Evolutionary conservation across 2,888 invertebrate species (phyloP), one percentile per base, ranked within the genome.

Genomic region (Galeruca laticollis): DNA sequence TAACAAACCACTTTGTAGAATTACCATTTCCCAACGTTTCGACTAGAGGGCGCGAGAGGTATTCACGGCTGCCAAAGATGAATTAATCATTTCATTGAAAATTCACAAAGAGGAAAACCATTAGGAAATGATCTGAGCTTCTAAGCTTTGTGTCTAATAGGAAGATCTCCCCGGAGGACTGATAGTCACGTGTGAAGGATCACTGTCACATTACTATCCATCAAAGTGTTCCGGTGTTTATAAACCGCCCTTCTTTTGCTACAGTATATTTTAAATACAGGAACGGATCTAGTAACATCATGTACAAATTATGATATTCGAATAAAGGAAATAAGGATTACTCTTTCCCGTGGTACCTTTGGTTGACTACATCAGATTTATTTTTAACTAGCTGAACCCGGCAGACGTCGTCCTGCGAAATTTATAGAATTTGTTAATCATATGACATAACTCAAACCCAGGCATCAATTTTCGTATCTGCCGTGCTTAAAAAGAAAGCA

Each of bases 131-230:
- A 81, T 81, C 79, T 82, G 79, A 79, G 80, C 80, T 80, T 81
- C 80, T 82, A 78, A 79, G 80, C 80, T 80, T 80, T 80, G 78
- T 79, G 75, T 79, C 78, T 79, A 80, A 79, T 80, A 80, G 80
- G 78, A 76, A 80, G 80, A 83, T 83, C 82, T 80, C 79, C 71
- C 72, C 65, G 72, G 77, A 77, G 78, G 76, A 79, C 79, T 79
- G 74, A 76, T 78, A 82, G 83, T 83, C 83, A 83, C 83, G 83
- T 82, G 82, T 82, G 79, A 79, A 76, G 82, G 82, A 83, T 83
- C 82, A 82, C 80, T 82, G 82, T 82, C 82, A 81, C 79, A 79
- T 78, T 78, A 79, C 78, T 81, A 83, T 83, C 82, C 81, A 83
- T 83, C 82, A 82, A 76, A 71, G 66, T 35, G 69, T 66, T 57